Conservation (phyloP, 2,113 vertebrate species). For the Phyllostomus discolor region DNA sequence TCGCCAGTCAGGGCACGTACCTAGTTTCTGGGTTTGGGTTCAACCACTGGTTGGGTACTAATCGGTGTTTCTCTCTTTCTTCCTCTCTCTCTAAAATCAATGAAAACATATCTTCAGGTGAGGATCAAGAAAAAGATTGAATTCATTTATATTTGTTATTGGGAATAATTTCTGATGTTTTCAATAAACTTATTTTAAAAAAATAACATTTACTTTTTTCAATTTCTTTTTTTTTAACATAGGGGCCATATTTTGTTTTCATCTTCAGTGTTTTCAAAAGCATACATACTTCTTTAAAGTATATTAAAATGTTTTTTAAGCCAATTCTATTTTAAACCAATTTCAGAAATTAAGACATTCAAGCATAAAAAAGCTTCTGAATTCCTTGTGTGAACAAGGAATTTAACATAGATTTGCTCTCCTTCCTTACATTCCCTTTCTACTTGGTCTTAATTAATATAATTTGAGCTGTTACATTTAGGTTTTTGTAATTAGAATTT, state of each 20-base stretch:
- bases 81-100: too few species aligned
- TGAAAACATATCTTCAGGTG: too few species aligned
- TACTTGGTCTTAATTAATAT: not conserved
- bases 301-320: not conserved
- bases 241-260: not conserved
- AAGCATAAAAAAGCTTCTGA: not conserved
- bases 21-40: too few species aligned
- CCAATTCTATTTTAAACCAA: not conserved
- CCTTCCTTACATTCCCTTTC: not conserved
- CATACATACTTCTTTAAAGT: not conserved
- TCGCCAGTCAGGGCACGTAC: too few species aligned
- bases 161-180: conserved; percentile 23
- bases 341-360: not conserved
- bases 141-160: conserved; percentile 44
- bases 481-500: conserved; percentile 23
- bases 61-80: too few species aligned
- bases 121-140: not conserved
- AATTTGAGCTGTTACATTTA: not conserved
- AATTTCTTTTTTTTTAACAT: not conserved
- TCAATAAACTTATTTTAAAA: not conserved
- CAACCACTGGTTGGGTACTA: too few species aligned
- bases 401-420: not conserved
- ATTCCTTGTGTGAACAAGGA: not conserved
- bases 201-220: not conserved
- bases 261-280: conserved; percentile 9